phyloP scores from a whole-genome alignment of 2,113 vertebrate genomes.

The Heterocephalus glaber region DNA sequence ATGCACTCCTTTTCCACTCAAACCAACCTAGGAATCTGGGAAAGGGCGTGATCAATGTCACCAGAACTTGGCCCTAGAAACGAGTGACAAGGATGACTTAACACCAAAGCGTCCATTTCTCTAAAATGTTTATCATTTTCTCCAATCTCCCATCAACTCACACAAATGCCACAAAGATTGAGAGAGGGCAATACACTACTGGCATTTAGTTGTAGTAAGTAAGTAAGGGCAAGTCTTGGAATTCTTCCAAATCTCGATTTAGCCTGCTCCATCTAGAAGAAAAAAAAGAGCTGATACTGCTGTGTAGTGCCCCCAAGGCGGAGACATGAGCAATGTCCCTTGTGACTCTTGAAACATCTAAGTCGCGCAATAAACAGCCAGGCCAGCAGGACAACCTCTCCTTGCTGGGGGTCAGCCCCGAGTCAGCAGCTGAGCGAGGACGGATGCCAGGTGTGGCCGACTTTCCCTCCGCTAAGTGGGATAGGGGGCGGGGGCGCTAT shows the following conservation, averaged over 20 bases:
- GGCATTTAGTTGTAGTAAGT: neutral
- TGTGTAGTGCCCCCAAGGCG: neutral
- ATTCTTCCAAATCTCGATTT: neutral
- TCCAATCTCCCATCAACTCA: neutral
- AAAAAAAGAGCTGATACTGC: neutral
- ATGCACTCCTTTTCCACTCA: neutral
- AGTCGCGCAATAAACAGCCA: neutral
- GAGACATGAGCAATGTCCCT: slow-evolving; percentile 10
- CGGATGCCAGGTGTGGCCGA: neutral
- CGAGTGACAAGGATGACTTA: neutral
- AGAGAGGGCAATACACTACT: neutral
- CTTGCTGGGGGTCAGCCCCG: neutral
- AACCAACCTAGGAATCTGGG: neutral
- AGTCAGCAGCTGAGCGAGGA: rapidly evolving
- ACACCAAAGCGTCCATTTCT: neutral
- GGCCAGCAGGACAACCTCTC: neutral
- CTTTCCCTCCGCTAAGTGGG: neutral
- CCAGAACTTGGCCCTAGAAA: slow-evolving; percentile 1
- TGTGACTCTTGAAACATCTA: neutral
- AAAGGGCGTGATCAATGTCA: slow-evolving; percentile 35
- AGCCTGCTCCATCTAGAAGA: neutral
- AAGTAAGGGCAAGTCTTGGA: neutral
- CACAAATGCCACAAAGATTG: neutral
- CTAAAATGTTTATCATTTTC: slow-evolving; percentile 26
- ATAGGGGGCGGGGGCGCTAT: neutral